Evolutionary conservation across 2,797 vertebrate species (phyloP), one percentile per base, ranked within the genome.

Genomic region (Setipinna tenuifilis): DNA sequence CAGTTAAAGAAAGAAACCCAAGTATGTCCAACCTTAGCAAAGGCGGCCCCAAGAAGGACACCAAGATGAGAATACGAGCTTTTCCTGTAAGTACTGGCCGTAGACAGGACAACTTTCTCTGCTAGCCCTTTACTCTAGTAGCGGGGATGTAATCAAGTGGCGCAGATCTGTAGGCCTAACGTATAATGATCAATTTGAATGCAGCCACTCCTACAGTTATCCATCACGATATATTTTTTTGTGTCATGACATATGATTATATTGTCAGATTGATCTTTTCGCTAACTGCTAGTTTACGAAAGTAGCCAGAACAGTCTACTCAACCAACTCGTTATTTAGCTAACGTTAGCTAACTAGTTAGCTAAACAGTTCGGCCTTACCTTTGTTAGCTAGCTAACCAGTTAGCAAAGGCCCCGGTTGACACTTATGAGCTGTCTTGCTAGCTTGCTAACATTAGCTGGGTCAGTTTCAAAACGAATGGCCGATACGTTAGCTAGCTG

Each of bases 21-120:
- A 78, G 71, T 95, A 99, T 98, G 97, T 99, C 97, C 93, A 99
- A 98, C 95, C 97, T 98, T 94, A 98, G 97, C 96, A 98, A 98
- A 97, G 96, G 97, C 94, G 96, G 97, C 93, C 97, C 97, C 95
- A 97, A 97, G 96, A 99, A 98, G 96, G 98, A 99, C 96, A 99
- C 98, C 96, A 99, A 99, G 95, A 99, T 98, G 98, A 96, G 98
- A 96, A 99, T 99, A 97, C 96, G 98, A 95, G 98, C 98, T 93
- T 99, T 99, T 97, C 98, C 98, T 95, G 97, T 98, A 94, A 99
- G 98, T 96, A 89, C 81, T 93, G 86, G 0, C 92, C 91, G 93
- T 88, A 91, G 83, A 86, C 91, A 92, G 65, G 80, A 88, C 86
- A 87, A 82, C 86, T 12, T 54, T 82, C 89, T 84, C 92, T 83